Percentiles rank a stretch among this genome's conserved stretches.
phyloP scores from a whole-genome alignment of 1,140 invertebrate species.

The Ceratoteleas bidentatus region DNA sequence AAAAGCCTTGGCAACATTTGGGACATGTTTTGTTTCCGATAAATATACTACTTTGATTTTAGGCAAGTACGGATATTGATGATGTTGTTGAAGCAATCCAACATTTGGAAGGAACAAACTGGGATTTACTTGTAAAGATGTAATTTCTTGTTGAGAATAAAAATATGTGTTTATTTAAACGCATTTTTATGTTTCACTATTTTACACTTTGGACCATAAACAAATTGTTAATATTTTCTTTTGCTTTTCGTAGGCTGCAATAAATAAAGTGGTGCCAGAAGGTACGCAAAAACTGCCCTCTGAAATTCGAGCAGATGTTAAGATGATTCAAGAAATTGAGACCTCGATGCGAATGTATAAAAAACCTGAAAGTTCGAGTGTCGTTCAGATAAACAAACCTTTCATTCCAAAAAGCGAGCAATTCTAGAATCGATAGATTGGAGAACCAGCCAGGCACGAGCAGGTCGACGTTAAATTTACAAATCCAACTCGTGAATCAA shows the following conservation, averaged over 20 bases:
- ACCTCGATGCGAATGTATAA: conserved; percentile 82
- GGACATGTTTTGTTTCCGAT: too few species aligned
- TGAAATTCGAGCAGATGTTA: conserved; percentile 83
- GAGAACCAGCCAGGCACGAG: conserved; percentile 77
- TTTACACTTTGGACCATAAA: too few species aligned
- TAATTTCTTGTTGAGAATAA: too few species aligned
- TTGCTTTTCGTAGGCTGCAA: conserved; percentile 85
- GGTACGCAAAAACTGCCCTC: conserved; percentile 85
- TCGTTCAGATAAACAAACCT: conserved; percentile 70
- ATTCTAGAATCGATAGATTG: conserved; percentile 68
- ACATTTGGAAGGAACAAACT: conserved; percentile 92
- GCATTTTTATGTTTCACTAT: too few species aligned
- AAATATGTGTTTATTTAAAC: too few species aligned
- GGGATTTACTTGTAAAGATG: conserved; percentile 91
- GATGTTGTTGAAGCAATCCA: conserved; percentile 94
- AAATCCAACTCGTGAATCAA: conserved; percentile 86
- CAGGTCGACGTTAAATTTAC: conserved; percentile 84
- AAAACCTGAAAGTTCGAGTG: conserved; percentile 76
- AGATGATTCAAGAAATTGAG: conserved; percentile 85
- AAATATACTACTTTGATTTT: too few species aligned
- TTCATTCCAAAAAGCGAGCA: conserved; percentile 82
- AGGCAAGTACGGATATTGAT: conserved; percentile 96
- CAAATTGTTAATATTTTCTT: too few species aligned
- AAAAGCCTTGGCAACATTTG: too few species aligned
- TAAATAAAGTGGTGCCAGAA: conserved; percentile 92